Evolutionary conservation across 1,140 invertebrate species (phyloP), one percentile per base, ranked within the genome.

Genomic region (Proales similis): DNA sequence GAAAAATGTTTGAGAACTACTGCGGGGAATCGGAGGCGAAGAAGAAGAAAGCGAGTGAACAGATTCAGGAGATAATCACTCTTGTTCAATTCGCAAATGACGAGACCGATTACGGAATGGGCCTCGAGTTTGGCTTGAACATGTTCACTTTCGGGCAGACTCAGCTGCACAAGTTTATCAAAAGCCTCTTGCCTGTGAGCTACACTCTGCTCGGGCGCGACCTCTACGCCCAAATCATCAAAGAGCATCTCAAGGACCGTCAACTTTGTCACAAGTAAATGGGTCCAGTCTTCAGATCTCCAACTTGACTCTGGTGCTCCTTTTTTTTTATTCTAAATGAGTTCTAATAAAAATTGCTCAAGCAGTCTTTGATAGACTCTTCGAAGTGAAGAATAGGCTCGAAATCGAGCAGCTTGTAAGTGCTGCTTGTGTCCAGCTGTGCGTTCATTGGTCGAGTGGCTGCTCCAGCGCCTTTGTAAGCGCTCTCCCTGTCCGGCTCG

Each of bases 81-180:
- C 82, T 82, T 67, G 83, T 87, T 5, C 87, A 83, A 69, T 90
- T 90, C 73, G 88, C 90, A 1, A 84, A 86, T 64, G 90, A 94
- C 72, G 90, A 94, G 74, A 89, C 86, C 72, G 90, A 94, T 74
- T 92, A 90, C 78, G 90, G 90, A 0, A 89, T 86, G 47, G 85
- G 87, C 4, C 70, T 94, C 1, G 90, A 95, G 75, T 75, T 90
- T 24, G 90, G 87, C 0, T 81, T 90, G 30, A 83, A 90, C 74
- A 71, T 93, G 14, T 88, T 94, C 69, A 82, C 80, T 63, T 86
- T 81, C 68, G 88, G 87, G 0, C 72, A 82, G 53, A 71, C 80
- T 48, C 74, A 80, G 53, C 78, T 92, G 38, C 82, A 91, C 74
- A 73, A 78, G 22, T 81, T 79, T 47, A 78, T 83, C 2, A 69